Base-by-base conservation (phyloP, 1,140 invertebrate genomes). In the Prorops nasuta region DNA sequence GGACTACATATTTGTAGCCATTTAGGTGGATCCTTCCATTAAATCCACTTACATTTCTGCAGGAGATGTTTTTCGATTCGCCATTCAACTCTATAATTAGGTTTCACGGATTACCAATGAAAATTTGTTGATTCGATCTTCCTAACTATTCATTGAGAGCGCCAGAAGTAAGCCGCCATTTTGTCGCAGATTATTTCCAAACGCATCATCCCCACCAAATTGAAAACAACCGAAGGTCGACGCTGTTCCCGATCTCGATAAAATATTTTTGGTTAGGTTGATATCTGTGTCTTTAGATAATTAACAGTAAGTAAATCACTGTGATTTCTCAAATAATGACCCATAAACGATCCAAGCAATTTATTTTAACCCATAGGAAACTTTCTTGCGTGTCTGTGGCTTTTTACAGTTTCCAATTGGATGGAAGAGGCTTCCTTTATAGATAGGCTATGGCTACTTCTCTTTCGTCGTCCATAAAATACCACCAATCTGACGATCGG, bases 201-300 rank as follows among this genome's bases (percentile, higher is more conserved):
- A 65, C 63, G 55, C 43, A 57, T 61, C 68, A n/a, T n/a, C 41
- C 69, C 66, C 68, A 63, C 63, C 66, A 62, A 63, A 54, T 69
- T 66, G 69, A 65, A 72, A 76, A 72, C 72, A 72, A 74, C 56
- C 67, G 69, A 74, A 76, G 72, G 69, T 73, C 68, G 72, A 74
- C 70, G 71, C 69, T 72, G 70, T 49, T 67, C 63, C 58, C 38
- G 51, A 60, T 64, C 62, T 54, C 42, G 31, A 54, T 54, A 55
- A 52, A 65, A 56, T 70, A 64, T 66, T 71, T 69, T 72, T 72
- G 67, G 70, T 73, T 67, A 73, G 71, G 69, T 72, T 71, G 51
- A 51, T 63, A 56, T 18, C 40, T 64, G 54, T 59, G 51, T 56
- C 40, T 32, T n/a, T 49, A 41, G 40, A 46, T 40, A 52, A 55